These are phyloP conservation scores for Casuarius casuarius DNA, from an alignment of 2,113 vertebrate species.

Conservation along the genomic window DNA sequence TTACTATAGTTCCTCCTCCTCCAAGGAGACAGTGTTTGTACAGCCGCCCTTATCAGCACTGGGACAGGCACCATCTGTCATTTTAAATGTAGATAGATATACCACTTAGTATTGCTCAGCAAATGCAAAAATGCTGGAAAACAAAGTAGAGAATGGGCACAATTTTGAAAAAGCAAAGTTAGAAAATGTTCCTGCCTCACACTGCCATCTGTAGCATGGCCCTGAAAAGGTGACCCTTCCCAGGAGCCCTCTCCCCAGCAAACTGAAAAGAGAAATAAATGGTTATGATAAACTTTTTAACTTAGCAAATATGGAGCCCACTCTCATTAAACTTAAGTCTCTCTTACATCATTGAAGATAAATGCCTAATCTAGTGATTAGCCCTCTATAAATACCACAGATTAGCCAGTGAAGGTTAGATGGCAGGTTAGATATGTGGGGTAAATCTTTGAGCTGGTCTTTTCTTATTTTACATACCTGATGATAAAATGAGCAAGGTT, in stretches of 20 bases:
- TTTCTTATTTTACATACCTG: background rate
- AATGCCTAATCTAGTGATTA: background rate
- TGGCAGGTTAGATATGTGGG: background rate
- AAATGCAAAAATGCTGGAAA: slow-evolving; percentile 16
- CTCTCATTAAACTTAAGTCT: background rate
- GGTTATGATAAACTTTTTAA: background rate
- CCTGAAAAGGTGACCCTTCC: background rate
- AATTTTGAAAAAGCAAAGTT: background rate
- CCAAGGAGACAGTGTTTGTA: background rate
- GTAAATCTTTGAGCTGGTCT: background rate
- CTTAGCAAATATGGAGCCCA: background rate
- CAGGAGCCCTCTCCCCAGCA: background rate
- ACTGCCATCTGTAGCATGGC: background rate
- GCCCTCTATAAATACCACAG: background rate
- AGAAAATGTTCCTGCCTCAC: background rate
- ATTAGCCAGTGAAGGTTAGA: background rate
- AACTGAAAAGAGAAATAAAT: background rate
- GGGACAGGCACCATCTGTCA: slow-evolving; percentile 39
- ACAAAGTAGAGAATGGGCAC: background rate
- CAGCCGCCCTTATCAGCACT: background rate
- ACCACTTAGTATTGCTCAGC: background rate
- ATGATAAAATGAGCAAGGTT: background rate
- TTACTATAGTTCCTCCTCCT: background rate
- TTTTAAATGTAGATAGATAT: slow-evolving; percentile 22
- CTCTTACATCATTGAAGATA: background rate